Conservation (phyloP, 2,113 vertebrate species). For the Labeo rohita region DNA sequence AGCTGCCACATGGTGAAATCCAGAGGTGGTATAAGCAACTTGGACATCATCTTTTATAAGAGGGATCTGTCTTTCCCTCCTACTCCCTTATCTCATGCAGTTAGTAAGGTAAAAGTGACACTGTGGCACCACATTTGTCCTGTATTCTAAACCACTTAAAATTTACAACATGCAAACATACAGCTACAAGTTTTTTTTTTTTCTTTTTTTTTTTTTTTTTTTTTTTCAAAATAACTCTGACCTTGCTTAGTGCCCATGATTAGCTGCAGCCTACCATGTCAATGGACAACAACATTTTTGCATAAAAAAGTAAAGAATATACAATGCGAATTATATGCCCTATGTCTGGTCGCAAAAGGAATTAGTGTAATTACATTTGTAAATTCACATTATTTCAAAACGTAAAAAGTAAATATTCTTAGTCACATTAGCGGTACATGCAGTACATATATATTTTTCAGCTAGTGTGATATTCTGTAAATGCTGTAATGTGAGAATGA, state of each 20-base stretch:
- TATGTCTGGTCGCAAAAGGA: background rate
- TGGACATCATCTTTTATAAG: slow-evolving; percentile 64
- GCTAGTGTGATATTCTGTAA: background rate
- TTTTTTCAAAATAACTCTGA: background rate
- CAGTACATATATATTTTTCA: background rate
- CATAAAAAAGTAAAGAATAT: background rate
- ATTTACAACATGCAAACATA: background rate
- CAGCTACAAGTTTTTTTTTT: background rate
- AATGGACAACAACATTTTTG: background rate
- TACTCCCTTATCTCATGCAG: slow-evolving; percentile 17
- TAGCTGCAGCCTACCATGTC: background rate
- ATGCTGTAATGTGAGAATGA: background rate
- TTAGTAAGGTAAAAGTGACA: slow-evolving; percentile 32
- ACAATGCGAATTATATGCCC: background rate
- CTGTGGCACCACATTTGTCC: background rate
- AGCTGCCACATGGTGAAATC: slow-evolving; percentile 66
- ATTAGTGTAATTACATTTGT: background rate
- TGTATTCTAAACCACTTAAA: background rate
- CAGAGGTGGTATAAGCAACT: slow-evolving; percentile 44
- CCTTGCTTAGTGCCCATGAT: background rate
- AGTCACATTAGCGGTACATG: background rate
- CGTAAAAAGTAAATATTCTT: background rate
- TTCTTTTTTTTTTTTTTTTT: background rate
- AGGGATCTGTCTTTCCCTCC: slow-evolving; percentile 31
- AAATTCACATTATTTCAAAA: background rate